Evolutionary conservation across 2,797 vertebrate species (phyloP), one percentile per base, ranked within the genome.

Genomic region (Malurus splendens): DNA sequence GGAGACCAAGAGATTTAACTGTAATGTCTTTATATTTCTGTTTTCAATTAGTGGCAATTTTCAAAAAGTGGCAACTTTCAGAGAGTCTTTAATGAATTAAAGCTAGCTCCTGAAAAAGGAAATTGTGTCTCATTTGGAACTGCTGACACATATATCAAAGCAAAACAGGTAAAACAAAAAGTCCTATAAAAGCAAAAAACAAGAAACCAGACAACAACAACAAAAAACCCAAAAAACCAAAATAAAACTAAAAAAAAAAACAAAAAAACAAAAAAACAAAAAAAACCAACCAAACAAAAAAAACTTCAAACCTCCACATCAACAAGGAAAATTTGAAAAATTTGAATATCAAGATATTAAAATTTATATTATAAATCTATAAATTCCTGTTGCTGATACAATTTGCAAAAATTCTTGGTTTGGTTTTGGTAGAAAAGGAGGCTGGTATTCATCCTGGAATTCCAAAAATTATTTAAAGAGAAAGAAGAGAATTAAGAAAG

Each of bases 301-400:
- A 18, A 13, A 23, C 7, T 25, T 18, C 2, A 32, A 51, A 51
- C 24, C 0, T 2, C 3, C 10, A 38, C 7, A 76, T 1, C 3
- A 7, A 36, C 14, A 41, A 52, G 2, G 4, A 56, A 82, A 81
- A 86, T 5, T 59, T 2, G 1, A 79, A 45, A 82, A 81, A 86
- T 5, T 59, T 2, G 1, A 79, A 47, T 44, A 56, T 24, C 11
- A 57, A 68, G 4, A 55, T 66, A 54, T 4, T 45, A 10, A 59
- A 56, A 17, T 45, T 24, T 52, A 16, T 45, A 25, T 0, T 28
- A 25, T 33, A 54, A 67, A 32, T 3, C 0, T 28, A 23, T 33
- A 54, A 67, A 30, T 3, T 64, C 2, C 5, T 71, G 5, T 17
- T 64, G 15, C 36, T 74, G 20, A 57, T 36, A 54, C 2, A 47